Evolutionary conservation across 2,797 vertebrate species (phyloP).

Genomic region (Amniataba percoides): DNA sequence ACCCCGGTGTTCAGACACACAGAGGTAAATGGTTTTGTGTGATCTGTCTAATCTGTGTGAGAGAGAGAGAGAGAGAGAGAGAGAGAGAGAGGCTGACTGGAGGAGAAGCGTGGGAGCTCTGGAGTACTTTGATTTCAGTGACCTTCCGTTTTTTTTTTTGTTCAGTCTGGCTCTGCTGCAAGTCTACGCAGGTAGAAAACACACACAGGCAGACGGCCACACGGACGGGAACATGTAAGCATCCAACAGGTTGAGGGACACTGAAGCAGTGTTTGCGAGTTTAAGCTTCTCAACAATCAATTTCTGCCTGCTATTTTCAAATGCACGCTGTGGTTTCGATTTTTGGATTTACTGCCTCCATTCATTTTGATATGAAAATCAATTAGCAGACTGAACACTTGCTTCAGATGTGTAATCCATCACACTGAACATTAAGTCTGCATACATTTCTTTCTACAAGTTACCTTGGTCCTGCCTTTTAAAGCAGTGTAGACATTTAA

Average conservation of each 20-base stretch:
- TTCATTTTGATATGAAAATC: background rate
- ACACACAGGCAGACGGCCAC: slow-evolving; percentile 12
- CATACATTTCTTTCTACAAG: background rate
- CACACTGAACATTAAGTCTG: background rate
- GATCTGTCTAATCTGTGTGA: slow-evolving; percentile 67
- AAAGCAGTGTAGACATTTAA: background rate
- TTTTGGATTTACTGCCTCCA: background rate
- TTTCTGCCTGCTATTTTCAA: background rate
- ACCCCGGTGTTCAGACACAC: slow-evolving; percentile 41
- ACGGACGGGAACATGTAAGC: slow-evolving; percentile 5
- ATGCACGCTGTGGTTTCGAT: background rate
- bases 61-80: slow-evolving; percentile 34
- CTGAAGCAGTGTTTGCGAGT: background rate
- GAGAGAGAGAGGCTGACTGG: slow-evolving; percentile 45
- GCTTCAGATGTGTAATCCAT: background rate
- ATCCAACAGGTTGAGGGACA: background rate
- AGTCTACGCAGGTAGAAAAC: slow-evolving; percentile 57
- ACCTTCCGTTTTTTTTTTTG: slow-evolving; percentile 65
- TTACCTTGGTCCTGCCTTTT: background rate
- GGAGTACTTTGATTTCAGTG: slow-evolving; percentile 69
- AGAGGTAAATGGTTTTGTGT: slow-evolving; percentile 63
- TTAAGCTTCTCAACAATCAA: background rate
- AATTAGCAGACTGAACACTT: background rate
- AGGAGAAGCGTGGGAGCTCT: slow-evolving; percentile 66
- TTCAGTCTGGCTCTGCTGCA: slow-evolving; percentile 60